Evolutionary conservation across 1,140 invertebrate species (phyloP), one percentile per base, ranked within the genome.

Genomic region (Eueides isabella): DNA sequence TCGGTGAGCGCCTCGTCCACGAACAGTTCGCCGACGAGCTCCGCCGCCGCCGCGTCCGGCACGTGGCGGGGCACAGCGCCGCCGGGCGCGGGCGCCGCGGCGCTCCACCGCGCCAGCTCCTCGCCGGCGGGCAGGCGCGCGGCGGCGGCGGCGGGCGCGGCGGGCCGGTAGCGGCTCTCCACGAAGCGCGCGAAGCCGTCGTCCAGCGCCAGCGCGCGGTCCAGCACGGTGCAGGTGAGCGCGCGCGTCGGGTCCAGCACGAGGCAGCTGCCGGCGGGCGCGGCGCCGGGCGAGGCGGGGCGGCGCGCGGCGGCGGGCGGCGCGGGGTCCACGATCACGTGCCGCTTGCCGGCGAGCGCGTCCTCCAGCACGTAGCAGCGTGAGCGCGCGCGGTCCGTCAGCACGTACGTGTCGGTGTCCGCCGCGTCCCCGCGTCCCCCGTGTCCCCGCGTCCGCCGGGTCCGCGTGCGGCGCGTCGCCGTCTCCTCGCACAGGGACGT

Each of bases 301-400:
- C 73, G 5, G 76, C 72, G 12, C 4, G 23, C 29, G 55, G 69
- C 9, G 44, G 83, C 28, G 73, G 68, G 9, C 87, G 91, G 84
- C 87, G 64, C 86, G 84, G 92, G 91, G 76, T 93, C 90, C 9
- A 93, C 83, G 61, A 93, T 86, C 68, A 91, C 90, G 76, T 86
- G 82, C 6, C 80, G 38, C 11, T 78, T 68, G 64, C 83, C 88
- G 44, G 81, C 80, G 14, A 91, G 82, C 74, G 84, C 86, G 83
- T 92, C 90, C 61, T 82, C 79, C 30, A 93, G 79, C 28, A 88
- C 72, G 80, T 91, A 92, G n/a, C 83, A 80, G 66, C 87, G 76
- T 62, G 90, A 84, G 41, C 89, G 84, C 63, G 82, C 80, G 55
- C 84, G 76, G 81, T 87, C 87, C 62, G 91, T 92, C 63, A 93